Percentiles rank a stretch among this genome's conserved stretches.
phyloP scores from a whole-genome alignment of 92 coral and sea anemone species.

The Porites rus region DNA sequence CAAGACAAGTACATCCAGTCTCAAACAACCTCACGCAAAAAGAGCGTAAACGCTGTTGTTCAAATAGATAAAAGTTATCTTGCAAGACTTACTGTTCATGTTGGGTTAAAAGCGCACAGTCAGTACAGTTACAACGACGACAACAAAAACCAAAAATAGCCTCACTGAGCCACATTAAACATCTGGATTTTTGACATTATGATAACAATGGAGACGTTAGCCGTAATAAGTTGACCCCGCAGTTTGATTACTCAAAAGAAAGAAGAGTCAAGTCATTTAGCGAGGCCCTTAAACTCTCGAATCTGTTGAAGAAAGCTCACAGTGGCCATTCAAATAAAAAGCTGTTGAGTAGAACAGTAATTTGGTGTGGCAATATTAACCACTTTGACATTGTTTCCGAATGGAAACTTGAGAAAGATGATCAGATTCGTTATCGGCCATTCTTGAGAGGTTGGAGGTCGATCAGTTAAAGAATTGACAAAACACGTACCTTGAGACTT shows the following conservation, averaged over 20 bases:
- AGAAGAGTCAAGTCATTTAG: background rate
- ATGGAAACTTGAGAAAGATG: background rate
- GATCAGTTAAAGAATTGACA: too few species aligned
- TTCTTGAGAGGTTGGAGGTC: background rate
- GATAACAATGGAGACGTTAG: background rate
- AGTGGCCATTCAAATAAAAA: background rate
- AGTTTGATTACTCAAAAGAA: background rate
- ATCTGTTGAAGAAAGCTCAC: background rate
- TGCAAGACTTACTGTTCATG: background rate
- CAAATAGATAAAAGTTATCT: background rate
- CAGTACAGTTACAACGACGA: background rate
- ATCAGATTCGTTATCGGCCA: background rate
- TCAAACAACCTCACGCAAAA: background rate
- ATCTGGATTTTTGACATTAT: background rate
- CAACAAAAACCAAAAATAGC: background rate
- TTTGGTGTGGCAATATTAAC: background rate
- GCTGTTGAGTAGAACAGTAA: too few species aligned
- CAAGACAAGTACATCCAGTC: background rate
- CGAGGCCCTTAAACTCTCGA: background rate
- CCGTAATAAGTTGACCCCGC: background rate
- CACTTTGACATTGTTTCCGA: background rate
- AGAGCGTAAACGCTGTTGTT: background rate
- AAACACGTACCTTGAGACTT: constrained; percentile 57
- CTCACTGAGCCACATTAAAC: background rate
- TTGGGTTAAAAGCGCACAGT: background rate